Base-by-base conservation (phyloP, 64 coral and sea anemone genomes). In the Cladopsammia gracilis region DNA sequence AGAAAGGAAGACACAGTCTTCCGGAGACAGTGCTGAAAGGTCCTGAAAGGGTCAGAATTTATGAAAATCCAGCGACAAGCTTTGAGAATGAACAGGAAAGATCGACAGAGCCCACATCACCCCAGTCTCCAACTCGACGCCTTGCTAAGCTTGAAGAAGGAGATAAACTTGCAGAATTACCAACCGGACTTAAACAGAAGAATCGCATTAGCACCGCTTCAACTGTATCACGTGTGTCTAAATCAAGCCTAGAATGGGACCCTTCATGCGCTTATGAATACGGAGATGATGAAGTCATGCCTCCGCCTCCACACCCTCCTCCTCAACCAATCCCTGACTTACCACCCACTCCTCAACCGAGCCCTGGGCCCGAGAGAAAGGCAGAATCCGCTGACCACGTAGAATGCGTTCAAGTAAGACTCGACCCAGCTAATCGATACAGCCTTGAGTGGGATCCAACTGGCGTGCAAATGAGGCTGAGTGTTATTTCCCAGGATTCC, bases 391-490 rank as follows among this genome's bases (percentile, higher is more conserved):
- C 64, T 79, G 95, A 96, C 79, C 78, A 96, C 7, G 87, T 90
- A 42, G 93, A 95, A 67, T 95, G 93, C 48, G 79, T 85, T 51
- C 91, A 96, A 62, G 70, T 91, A 1, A 90, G 86, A 85, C 70
- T 88, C 6, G 92, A 98, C 54, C 96, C 73, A 6, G 83, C 58
- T 48, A 94, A 90, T 88, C 84, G 86, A 60, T 96, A 96, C 82
- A 99, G 98, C 87, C 78, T 99, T 19, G 98, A 99, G 22, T 99
- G 98, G 98, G 98, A 99, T 74, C 98, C 98, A 18, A 99, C 98
- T 7, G 88, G 94, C 11, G 98, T 99, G 23, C 98, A 99, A 77
- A 93, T 99, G 94, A 80, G 98, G 64, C 83, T 91, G 18, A 99
- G 98, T 53, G 86, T 99, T 24, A 79, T 96, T 26, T 94, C 98